Evolutionary conservation across 2,888 invertebrate species (phyloP).

Genomic region (Polydrusus cervinus): DNA sequence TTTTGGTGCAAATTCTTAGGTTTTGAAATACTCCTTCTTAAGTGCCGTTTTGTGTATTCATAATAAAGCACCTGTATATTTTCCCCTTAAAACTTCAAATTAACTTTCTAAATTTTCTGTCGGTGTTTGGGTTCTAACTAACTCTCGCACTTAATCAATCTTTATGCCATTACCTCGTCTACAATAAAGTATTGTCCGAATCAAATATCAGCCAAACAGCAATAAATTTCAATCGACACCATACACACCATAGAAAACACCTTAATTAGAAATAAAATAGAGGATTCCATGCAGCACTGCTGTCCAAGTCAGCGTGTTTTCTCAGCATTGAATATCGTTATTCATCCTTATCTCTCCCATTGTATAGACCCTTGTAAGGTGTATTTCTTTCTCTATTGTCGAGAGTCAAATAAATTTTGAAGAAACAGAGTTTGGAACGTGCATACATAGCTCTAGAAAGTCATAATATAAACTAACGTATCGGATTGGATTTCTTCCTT

Average conservation of each 20-base stretch:
- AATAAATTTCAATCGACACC: conserved; percentile 8
- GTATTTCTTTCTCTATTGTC: conserved; percentile 54
- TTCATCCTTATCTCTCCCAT: conserved; percentile 53
- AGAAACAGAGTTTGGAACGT: conserved; percentile 45
- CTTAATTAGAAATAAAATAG: conserved; percentile 50
- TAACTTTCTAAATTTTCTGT: too few species aligned
- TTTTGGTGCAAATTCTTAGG: too few species aligned
- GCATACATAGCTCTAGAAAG: conserved; percentile 47
- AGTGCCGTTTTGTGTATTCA: too few species aligned
- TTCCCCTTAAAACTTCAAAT: too few species aligned
- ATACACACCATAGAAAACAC: conserved; percentile 28
- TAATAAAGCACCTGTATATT: too few species aligned
- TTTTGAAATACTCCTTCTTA: too few species aligned
- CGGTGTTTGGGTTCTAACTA: too few species aligned
- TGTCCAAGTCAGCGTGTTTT: conserved; percentile 49
- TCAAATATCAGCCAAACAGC: neutral
- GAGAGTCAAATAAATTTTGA: conserved; percentile 52
- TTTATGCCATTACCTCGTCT: too few species aligned
- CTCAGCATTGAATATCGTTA: conserved; percentile 48
- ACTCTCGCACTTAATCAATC: too few species aligned
- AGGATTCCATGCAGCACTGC: conserved; percentile 51
- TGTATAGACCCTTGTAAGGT: conserved; percentile 52
- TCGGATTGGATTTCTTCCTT: conserved; percentile 46
- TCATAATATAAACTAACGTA: conserved; percentile 45
- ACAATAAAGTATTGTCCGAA: neutral